A percentile compares a stretch with the other conserved stretches of the same genome.
These are phyloP conservation scores for Phragmatobia fuliginosa DNA, from an alignment of 2,888 invertebrate species.

Conservation along the genomic window DNA sequence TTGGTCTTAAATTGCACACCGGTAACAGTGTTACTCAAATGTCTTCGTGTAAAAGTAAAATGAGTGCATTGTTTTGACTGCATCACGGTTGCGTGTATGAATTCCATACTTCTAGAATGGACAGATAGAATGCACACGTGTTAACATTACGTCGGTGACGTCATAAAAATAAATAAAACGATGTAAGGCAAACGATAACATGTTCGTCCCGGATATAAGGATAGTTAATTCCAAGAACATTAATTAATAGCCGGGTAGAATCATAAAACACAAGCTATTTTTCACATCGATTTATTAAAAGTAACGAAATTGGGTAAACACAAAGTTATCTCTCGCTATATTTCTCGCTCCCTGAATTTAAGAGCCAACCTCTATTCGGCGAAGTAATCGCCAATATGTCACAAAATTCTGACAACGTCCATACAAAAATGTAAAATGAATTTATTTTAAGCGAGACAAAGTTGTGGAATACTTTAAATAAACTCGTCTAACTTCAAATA, in stretches of 20 bases:
- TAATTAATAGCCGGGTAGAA: neutral
- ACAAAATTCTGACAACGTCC: neutral
- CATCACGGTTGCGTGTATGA: neutral
- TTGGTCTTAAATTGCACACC: neutral
- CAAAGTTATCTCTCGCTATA: no score
- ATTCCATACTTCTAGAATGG: neutral
- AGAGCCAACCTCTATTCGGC: no score
- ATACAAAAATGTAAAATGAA: conserved; percentile 11
- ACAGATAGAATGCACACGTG: neutral
- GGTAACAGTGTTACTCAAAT: neutral
- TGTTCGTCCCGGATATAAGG: neutral
- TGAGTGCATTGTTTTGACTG: neutral
- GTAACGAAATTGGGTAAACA: neutral
- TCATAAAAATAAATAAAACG: neutral
- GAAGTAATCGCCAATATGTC: no score
- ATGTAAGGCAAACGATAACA: neutral
- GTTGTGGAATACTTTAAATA: conserved; percentile 36
- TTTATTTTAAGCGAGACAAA: conserved; percentile 19
- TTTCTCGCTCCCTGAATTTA: no score
- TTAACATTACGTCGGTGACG: neutral
- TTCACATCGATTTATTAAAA: neutral
- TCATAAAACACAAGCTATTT: neutral
- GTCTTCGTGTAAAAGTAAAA: neutral
- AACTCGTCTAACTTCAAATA: conserved; percentile 50
- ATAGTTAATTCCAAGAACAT: neutral